Evolutionary conservation across 1,140 invertebrate species (phyloP), one percentile per base, ranked within the genome.

Genomic region (Mesaphorura yosii): DNA sequence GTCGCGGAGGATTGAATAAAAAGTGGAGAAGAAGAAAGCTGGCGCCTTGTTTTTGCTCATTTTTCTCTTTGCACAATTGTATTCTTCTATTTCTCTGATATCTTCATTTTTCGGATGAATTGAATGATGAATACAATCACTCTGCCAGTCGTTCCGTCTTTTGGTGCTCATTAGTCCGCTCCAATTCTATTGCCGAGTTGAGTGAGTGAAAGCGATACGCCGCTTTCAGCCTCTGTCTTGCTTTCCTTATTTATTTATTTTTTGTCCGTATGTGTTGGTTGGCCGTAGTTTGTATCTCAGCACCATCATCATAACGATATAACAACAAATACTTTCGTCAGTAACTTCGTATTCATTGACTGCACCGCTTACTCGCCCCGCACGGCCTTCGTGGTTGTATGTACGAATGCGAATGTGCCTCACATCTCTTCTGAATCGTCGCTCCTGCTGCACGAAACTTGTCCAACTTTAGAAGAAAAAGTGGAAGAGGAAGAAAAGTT

Each of bases 21-120:
- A n/a, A 34, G 10, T 34, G 31, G 10, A 34, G 25, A 22, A 48
- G 29, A 54, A 54, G 53, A 54, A 54, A 54, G 27, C 46, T 48
- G 53, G 53, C 53, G 53, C 53, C 53, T 54, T 54, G 46, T 54
- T 54, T 54, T 48, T 54, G 28, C 28, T 45, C 40, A 31, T 51
- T 23, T 51, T 38, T 40, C 19, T 31, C 27, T 31, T 31, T 26
- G 20, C 4, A 6, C 19, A 27, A 23, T 26, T 53, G 15, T 53
- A 3, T 17, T 52, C 41, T 20, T 34, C 17, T 31, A 6, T 47
- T 46, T 38, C 39, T 12, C 28, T 37, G 48, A 51, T 51, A 51
- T 51, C 25, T 53, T 20, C 19, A 29, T 47, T 47, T 53, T 47
- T 14, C 38, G 29, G 29, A 48, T 54, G 34, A 54, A 48, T 54